phyloP scores from a whole-genome alignment of 30 jellyfish, hydroid and myxozoan genomes.

The Morbakka virulenta region DNA sequence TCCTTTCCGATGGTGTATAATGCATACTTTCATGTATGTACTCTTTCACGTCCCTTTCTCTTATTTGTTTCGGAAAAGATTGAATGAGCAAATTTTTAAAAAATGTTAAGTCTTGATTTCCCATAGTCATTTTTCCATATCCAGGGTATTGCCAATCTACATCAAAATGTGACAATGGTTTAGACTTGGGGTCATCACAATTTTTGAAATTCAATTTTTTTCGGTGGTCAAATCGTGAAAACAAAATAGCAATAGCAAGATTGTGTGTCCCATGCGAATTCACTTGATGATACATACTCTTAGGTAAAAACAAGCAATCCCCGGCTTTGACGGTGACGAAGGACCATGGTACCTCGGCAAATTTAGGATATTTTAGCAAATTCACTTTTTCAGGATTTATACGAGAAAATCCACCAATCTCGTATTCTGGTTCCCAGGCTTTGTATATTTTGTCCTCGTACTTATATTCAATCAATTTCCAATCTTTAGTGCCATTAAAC shows the following conservation, averaged over 20 bases:
- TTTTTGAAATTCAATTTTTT: slow-evolving; percentile 37
- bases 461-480: no score
- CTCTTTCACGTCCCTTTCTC: background rate
- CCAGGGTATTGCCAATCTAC: slow-evolving; percentile 85
- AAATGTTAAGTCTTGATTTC: slow-evolving; percentile 47
- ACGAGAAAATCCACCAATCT: slow-evolving; percentile 73
- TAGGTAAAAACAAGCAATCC: slow-evolving; percentile 81
- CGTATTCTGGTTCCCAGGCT: slow-evolving; percentile 74
- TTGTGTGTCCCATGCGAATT: slow-evolving; percentile 64
- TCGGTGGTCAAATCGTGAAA: slow-evolving; percentile 46
- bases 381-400: slow-evolving; percentile 76
- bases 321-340: slow-evolving; percentile 44
- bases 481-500: no score
- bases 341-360: slow-evolving; percentile 71
- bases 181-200: slow-evolving; percentile 31
- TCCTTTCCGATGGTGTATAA: no score
- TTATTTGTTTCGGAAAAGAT: background rate
- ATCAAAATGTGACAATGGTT: slow-evolving; percentile 56
- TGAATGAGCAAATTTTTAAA: no score
- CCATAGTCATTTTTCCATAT: slow-evolving; percentile 76
- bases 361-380: slow-evolving; percentile 51
- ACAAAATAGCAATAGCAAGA: slow-evolving; percentile 64
- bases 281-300: slow-evolving; percentile 79
- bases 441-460: slow-evolving; percentile 57
- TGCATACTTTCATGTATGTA: background rate